Evolutionary conservation across 1,140 invertebrate genomes (phyloP), one percentile per base, ranked within the genome.

Genomic region (Tetragonula clypearis): DNA sequence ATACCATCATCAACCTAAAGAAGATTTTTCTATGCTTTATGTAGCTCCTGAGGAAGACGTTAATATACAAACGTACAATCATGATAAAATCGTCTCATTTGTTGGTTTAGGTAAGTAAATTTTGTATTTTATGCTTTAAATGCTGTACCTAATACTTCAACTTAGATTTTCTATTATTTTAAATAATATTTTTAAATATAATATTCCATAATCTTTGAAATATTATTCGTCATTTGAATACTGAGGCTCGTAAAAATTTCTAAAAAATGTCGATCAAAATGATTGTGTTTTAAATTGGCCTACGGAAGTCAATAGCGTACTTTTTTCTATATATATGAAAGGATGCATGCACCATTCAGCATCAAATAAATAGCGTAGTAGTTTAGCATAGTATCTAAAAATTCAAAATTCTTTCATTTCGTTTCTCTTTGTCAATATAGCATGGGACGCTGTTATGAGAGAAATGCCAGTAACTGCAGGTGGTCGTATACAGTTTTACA

Each of bases 21-120:
- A 94, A 83, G 93, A 95, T 71, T 95, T 95, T 84, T 93, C 93
- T 30, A 91, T 92, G 53, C 90, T 93, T 55, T 95, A 95, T 21
- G 95, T 96, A 91, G 95, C 95, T 17, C 95, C 95, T 19, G 95
- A 95, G 82, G 95, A 94, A 79, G 89, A 91, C 49, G 84, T 93
- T 65, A 92, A 93, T 79, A 90, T 93, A 84, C 93, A 93, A 62
- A 93, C 91, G 84, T 95, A 95, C 90, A 96, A 96, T 89, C 95
- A 96, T 89, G 96, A 96, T 87, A 96, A 96, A 91, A 96, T 97
- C 91, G 95, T 97, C 79, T 95, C 96, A 89, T 97, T 96, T 91
- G 96, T 97, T 87, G 96, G 95, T 74, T 88, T 94, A 88, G 96
- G 96, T 96, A 89, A 94, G 95, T 94, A 12, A 30, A 14, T 35